These are phyloP conservation scores for Acrobasis repandana DNA, from an alignment of 2,888 invertebrate species.

Conservation along the genomic window DNA sequence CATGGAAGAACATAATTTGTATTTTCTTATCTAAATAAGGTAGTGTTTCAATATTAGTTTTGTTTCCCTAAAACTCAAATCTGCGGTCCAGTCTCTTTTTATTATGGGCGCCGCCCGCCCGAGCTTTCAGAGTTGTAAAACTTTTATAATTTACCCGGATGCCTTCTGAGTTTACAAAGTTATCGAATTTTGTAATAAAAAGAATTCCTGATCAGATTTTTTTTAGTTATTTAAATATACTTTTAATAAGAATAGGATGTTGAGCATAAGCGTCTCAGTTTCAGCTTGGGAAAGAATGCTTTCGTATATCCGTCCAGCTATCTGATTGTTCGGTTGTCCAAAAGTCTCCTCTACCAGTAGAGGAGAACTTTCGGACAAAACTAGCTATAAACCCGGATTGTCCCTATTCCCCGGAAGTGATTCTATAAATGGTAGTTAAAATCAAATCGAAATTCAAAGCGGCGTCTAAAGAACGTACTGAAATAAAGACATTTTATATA, in stretches of 20 bases:
- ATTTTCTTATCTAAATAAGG: background rate
- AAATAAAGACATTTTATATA: background rate
- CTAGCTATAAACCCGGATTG: no score
- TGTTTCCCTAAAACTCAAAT: background rate
- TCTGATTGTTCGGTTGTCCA: no score
- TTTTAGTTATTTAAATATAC: background rate
- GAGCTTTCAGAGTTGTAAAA: slow-evolving; percentile 29
- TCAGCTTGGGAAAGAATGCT: no score
- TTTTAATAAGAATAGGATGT: no score
- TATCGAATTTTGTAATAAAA: background rate
- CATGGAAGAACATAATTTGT: no score
- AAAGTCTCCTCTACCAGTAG: no score
- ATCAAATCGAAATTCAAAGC: background rate
- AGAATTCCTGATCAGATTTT: background rate
- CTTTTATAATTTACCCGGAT: slow-evolving; percentile 41
- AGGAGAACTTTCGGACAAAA: no score
- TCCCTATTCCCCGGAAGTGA: background rate
- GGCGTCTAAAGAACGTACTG: background rate
- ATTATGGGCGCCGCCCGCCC: slow-evolving; percentile 32
- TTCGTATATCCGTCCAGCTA: no score
- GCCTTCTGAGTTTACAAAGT: slow-evolving; percentile 3
- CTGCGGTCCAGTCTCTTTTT: background rate
- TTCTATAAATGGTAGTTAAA: background rate
- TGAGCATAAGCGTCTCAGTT: no score
- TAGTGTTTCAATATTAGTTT: background rate